phyloP scores from a whole-genome alignment of 1,140 invertebrate genomes.

The Antheraea mylitta region DNA sequence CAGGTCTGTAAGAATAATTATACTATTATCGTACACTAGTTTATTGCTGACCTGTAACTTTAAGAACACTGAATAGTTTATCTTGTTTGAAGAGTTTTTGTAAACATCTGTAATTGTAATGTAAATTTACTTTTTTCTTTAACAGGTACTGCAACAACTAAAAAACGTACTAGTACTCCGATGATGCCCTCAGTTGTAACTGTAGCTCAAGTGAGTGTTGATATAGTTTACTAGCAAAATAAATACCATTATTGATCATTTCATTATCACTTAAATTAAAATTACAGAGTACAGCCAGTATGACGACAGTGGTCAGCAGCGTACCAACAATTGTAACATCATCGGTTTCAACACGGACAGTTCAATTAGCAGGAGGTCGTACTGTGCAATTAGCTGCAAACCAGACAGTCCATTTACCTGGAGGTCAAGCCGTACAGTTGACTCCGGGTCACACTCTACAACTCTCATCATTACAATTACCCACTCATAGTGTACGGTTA shows the following conservation, averaged over 20 bases:
- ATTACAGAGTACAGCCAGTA: constrained; percentile 43
- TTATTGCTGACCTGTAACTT: no score
- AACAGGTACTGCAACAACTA: constrained; percentile 42
- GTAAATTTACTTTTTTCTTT: constrained; percentile 1
- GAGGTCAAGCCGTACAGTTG: constrained; percentile 54
- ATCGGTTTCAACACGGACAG: constrained; percentile 44
- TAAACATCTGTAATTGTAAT: no score
- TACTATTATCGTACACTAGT: background rate
- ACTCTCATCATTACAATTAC: constrained; percentile 51
- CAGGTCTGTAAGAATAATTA: constrained; percentile 37
- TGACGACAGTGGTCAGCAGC: constrained; percentile 48
- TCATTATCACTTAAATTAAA: background rate
- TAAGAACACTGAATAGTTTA: no score
- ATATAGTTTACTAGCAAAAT: background rate
- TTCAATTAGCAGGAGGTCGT: constrained; percentile 52
- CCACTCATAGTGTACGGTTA: constrained; percentile 55
- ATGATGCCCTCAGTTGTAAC: constrained; percentile 48
- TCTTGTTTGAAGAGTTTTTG: no score
- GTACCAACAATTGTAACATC: constrained; percentile 42
- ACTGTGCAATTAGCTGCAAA: constrained; percentile 52
- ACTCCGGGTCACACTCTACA: constrained; percentile 51
- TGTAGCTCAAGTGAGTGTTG: constrained; percentile 46
- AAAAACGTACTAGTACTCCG: constrained; percentile 47
- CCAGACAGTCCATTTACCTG: constrained; percentile 55
- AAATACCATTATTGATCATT: background rate